Base-by-base conservation (phyloP, 1,140 invertebrate genomes). In the Pteromalus puparum region DNA sequence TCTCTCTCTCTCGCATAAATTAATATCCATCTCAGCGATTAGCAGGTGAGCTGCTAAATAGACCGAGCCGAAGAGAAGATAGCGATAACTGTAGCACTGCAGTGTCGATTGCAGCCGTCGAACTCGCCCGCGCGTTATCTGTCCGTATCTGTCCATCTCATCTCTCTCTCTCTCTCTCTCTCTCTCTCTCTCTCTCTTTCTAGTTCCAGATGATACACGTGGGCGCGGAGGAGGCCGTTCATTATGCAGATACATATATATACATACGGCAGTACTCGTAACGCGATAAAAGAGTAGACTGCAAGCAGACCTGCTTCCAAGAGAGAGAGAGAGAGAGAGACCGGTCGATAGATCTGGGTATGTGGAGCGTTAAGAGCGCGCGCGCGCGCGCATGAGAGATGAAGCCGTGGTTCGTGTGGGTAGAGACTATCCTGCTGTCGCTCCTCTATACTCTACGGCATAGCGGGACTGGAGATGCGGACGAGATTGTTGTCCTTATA, bases 291-390 rank as follows among this genome's bases (percentile, higher is more conserved):
- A 61, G 18, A 61, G 53, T n/a, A 48, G 46, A 48, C 46, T 48
- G 46, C 13, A 61, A 0, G 53, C 53, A 61, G 53, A 61, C 53
- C 53, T 61, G 53, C 53, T 61, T 61, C 53, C 46, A 48, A 48
- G 53, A 72, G 42, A 67, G 26, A 38, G 42, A 67, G 26, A 38
- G 42, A 67, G 26, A 38, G n/a, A n/a, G 42, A 67, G 26, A 38
- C 72, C 48, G 72, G 48, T 30, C 73, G 65, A 65, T 46, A 21
- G 12, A 83, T 30, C 34, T 83, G 75, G 82, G 67, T 68, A 83
- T 78, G 82, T 83, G 75, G 82, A 83, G 75, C 82, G 82, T 42
- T 61, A 61, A 61, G 48, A 24, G 15, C 24, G 21, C 10, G 24
- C 30, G 21, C 10, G 24, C 30, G 30, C 30, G 38, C 42, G 46